These are phyloP conservation scores for Peromyscus nudipes DNA, from an alignment of 2,797 vertebrate species.

Conservation along the genomic window DNA sequence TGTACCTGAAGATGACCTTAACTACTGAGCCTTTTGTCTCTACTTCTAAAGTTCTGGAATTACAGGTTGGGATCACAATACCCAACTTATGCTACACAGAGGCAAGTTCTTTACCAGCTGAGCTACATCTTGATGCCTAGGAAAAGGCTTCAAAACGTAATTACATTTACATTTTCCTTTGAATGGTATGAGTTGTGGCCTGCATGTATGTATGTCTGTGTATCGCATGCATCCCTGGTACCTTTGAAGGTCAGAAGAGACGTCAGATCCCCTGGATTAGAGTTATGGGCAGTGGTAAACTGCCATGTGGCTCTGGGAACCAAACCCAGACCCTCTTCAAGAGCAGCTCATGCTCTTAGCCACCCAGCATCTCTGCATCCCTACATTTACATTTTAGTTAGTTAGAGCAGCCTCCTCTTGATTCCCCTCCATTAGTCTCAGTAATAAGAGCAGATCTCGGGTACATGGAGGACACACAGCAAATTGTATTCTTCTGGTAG, in stretches of 20 bases:
- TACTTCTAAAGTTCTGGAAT: not conserved
- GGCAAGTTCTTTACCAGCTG: not conserved
- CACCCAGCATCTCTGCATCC: not conserved
- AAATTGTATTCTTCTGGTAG: not conserved
- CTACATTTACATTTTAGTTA: not conserved
- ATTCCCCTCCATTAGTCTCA: not conserved
- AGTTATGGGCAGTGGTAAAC: not conserved
- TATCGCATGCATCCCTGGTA: not conserved
- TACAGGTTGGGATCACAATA: not conserved
- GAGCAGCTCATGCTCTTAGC: not conserved
- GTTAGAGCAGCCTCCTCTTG: not conserved
- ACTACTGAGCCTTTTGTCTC: not conserved
- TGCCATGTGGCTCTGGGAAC: not conserved
- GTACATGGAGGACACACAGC: not conserved
- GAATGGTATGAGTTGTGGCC: not conserved
- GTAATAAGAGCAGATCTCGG: not conserved
- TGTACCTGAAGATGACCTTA: not conserved
- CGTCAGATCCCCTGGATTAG: not conserved
- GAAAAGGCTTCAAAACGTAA: not conserved
- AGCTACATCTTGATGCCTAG: not conserved
- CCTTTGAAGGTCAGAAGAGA: not conserved
- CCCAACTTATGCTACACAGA: not conserved
- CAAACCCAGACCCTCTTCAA: not conserved
- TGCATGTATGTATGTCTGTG: no score
- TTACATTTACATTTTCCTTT: slow-evolving; percentile 9